A percentile compares a stretch with the other conserved stretches of the same genome.
Conservation (phyloP, 2,113 vertebrate genomes). For the Tragulus kanchil region DNA sequence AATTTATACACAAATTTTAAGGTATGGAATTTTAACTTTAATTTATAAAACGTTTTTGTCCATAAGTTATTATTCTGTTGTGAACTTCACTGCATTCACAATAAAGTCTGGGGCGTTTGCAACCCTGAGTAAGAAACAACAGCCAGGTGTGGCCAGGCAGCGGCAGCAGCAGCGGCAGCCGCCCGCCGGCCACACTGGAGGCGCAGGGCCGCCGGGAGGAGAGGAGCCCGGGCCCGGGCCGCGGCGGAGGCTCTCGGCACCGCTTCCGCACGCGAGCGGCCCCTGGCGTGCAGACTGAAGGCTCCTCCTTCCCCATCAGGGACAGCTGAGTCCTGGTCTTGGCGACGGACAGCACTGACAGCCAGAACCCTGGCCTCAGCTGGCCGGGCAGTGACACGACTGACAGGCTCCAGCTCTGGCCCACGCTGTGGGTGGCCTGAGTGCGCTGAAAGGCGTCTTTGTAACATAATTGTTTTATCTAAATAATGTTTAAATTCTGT, state of each 20-base stretch:
- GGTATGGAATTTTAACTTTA: not conserved
- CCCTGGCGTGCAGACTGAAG: not conserved
- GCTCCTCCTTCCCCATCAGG: not conserved
- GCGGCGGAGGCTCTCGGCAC: too few species aligned
- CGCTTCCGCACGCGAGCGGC: not conserved
- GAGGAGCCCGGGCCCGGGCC: too few species aligned
- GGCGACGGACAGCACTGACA: not conserved
- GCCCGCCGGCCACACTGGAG: not conserved
- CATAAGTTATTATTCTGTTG: not conserved
- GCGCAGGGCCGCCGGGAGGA: not conserved
- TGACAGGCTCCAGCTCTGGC: too few species aligned
- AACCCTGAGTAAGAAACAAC: not conserved
- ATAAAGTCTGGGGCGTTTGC: not conserved
- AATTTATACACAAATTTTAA: not conserved
- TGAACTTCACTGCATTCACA: not conserved
- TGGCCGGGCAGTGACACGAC: not conserved
- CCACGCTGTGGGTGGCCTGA: constrained; percentile 95
- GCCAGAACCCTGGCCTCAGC: not conserved
- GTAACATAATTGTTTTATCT: constrained; percentile 93
- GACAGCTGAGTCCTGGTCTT: not conserved
- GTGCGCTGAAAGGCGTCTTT: constrained; percentile 89
- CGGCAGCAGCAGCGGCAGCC: too few species aligned
- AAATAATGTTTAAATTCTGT: constrained; percentile 89
- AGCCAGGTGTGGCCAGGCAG: too few species aligned
- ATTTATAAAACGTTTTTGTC: not conserved